Conservation (phyloP, 2,797 vertebrate species). For the Dipus sagitta region DNA sequence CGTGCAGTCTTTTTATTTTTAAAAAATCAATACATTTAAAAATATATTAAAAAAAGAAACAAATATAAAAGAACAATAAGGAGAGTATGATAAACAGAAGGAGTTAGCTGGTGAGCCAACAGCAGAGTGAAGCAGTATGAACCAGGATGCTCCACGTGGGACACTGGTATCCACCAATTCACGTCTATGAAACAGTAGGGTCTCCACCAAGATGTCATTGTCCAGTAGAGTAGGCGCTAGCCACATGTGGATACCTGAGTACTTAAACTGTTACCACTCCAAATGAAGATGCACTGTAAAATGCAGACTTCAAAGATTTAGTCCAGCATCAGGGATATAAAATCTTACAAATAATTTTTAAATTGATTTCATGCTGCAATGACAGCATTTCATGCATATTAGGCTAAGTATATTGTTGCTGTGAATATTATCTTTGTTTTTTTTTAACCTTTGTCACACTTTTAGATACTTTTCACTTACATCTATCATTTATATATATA, state of each 20-base stretch:
- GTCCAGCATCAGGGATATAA: not conserved
- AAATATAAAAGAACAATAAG: too few relatives aligned
- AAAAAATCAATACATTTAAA: too few relatives aligned
- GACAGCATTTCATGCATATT: conserved; percentile 24
- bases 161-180: not conserved
- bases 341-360: conserved; percentile 6
- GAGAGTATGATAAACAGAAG: not conserved
- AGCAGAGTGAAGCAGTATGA: not conserved
- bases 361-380: conserved; percentile 33
- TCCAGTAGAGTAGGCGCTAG: not conserved
- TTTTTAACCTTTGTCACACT: not conserved
- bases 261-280: not conserved
- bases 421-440: not conserved
- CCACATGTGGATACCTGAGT: not conserved
- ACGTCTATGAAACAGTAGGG: not conserved
- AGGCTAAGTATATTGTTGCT: conserved; percentile 32
- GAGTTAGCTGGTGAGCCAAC: not conserved
- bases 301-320: not conserved
- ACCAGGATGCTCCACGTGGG: not conserved
- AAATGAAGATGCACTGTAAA: not conserved
- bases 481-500: rapidly evolving
- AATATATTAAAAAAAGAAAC: too few relatives aligned
- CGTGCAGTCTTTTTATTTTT: too few relatives aligned
- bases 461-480: not conserved
- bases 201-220: not conserved